Base-by-base conservation (phyloP, 2,888 invertebrate species). In the Athalia circularis region DNA sequence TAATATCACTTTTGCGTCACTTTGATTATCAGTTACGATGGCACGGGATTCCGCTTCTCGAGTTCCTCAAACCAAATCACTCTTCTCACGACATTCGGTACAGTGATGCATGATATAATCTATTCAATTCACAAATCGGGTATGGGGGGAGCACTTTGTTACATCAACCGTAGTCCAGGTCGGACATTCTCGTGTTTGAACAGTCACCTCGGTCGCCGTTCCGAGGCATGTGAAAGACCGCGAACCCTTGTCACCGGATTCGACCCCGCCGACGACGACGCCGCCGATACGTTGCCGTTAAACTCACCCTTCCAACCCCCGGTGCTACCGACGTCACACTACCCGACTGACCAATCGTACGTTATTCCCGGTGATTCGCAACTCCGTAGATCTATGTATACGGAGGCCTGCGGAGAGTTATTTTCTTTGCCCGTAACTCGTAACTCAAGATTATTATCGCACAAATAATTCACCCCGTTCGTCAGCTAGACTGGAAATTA, bases 171-270 rank as follows among this genome's bases (percentile, higher is more conserved):
- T 78, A 80, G 81, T 82, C 82, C 81, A 82, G 80, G 81, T 81
- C 81, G 80, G 80, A 82, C 81, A 82, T 82, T 80, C 80, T 82
- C 80, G 75, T 48, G 52, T 78, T 74, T 45, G 45, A 78, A 78
- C 72, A 70, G 52, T 78, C 61, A 61, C 77, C 74, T 74, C 74
- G 74, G 62, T 78, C 85, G 84, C 83, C 85, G 85, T 86, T 86
- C 81, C 85, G 83, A 84, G 84, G 85, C 86, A 88, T 88, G 86
- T 87, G 87, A 87, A 85, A 83, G 86, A 84, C 61, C 75, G 75
- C 75, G 61, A 61, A 64, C 15, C 64, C 83, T 86, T 85, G 85
- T 85, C 83, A 84, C 84, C 84, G 85, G 85, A 79, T 85, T 84
- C 82, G 81, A 83, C 83, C 84, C 83, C 84, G 83, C 82, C 84